Base-by-base conservation (phyloP, 2,888 invertebrate genomes). In the Adineta ricciae region DNA sequence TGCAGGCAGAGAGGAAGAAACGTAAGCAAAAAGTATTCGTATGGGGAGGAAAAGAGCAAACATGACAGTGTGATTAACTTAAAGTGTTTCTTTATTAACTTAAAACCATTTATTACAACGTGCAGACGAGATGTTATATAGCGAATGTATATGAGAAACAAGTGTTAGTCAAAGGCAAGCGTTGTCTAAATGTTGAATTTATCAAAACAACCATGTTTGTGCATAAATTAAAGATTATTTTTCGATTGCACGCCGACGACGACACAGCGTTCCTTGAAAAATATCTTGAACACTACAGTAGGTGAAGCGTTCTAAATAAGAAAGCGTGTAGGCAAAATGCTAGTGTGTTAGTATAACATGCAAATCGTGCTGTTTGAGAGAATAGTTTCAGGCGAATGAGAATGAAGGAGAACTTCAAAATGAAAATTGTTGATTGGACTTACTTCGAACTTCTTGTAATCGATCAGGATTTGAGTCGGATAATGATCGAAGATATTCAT, bases 271-370 rank as follows among this genome's bases (percentile, higher is more conserved):
- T 78, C 41, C 41, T 36, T 32, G 78, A 24, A 78, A 78, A 78
- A 78, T 36, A 78, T 78, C 78, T 41, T 78, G 78, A 41, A 41
- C n/a, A 41, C 78, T 78, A 41, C 41, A 78, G n/a, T 78, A 24
- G 14, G 78, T 78, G n/a, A 78, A 78, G 78, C 41, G 41, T 78
- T n/a, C 78, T 78, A 78, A 41, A 78, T 38, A 41, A 78, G 24
- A 64, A 2, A 64, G 64, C 2, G 32, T 19, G 16, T 36, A 11
- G 24, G 24, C 1, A 7, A n/a, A 2, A 41, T 50, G 11, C 11
- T 5, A 41, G n/a, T 38, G 38, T 21, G 41, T 78, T 38, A 41
- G 41, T 38, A 1, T 8, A 41, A 24, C 8, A 78, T 36, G 38
- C 78, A 41, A 78, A 4, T 16, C 46, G 19, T 64, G 64, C 64